Base-by-base conservation (phyloP, 2,888 invertebrate species). In the Nomada ruficornis region DNA sequence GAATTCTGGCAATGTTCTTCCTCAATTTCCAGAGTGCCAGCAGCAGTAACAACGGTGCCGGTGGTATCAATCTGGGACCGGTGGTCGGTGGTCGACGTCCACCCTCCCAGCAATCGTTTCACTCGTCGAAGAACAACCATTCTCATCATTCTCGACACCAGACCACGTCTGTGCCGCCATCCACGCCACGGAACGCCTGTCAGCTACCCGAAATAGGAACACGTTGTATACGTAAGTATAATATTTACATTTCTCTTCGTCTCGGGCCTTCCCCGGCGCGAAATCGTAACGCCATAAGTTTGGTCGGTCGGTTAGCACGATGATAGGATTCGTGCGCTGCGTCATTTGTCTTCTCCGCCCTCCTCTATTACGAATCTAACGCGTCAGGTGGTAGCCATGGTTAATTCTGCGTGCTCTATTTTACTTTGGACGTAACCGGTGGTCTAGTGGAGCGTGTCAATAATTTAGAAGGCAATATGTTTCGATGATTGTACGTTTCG, bases 21-120 rank as follows among this genome's bases (percentile, higher is more conserved):
- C 0, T 75, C 10, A 20, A 57, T 71, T 85, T 88, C 13, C 80
- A 93, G 93, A 93, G 91, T 59, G 90, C 82, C 20, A 92, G 91
- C 80, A 92, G 90, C 85, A 92, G 92, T 77, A 91, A 92, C 85
- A 91, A 91, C 54, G 91, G 89, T 5, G 89, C 76, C 0, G 91
- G 88, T 13, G 90, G 89, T 18, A 90, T 91, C 20, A 89, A 91
- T 20, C 57, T 91, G 42, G 90, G 89, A 52, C 84, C 89, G 10
- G 84, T 87, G 7, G 86, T 89, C 15, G 89, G 88, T 5, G 91
- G 91, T 72, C 90, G 94, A 68, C 90, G 93, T 75, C 89, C 93
- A 77, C 89, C 92, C 10, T 92, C 93, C 0, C 93, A 94, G 79
- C 93, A 94, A 83, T 94, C 94, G 15, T 94, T 94, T 77, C 92